Percentiles rank a stretch among this genome's conserved stretches.
phyloP scores from a whole-genome alignment of 1,140 invertebrate species.

The Halyomorpha halys region DNA sequence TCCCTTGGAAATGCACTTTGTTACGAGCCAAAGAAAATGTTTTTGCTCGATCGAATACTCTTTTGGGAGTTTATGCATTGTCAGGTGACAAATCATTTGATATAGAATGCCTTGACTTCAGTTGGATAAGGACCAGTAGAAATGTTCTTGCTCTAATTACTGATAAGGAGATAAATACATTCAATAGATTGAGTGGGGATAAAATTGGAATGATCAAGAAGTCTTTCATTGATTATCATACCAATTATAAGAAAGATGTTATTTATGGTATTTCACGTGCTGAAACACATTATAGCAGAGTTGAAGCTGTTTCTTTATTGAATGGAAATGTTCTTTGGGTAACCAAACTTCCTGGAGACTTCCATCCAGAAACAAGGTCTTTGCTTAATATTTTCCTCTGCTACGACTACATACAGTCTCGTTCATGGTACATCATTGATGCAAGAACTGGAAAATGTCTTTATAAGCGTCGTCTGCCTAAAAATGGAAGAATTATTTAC shows the following conservation, averaged over 20 bases:
- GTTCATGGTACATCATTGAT: not conserved
- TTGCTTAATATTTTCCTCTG: not conserved
- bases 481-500: not conserved
- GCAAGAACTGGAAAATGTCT: not conserved
- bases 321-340: not conserved
- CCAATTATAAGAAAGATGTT: not conserved
- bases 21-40: not conserved
- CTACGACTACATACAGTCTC: not conserved
- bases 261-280: not conserved
- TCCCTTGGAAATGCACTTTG: slow-evolving; percentile 8
- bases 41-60: not conserved
- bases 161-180: not conserved
- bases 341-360: not conserved
- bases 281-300: not conserved
- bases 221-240: not conserved
- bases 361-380: not conserved
- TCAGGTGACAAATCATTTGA: slow-evolving; percentile 2
- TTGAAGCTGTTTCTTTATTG: slow-evolving; percentile 1
- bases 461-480: not conserved
- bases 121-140: not conserved
- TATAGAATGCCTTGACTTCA: not conserved
- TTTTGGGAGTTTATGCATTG: not conserved
- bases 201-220: not conserved
- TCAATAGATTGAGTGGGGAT: not conserved
- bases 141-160: not conserved